phyloP scores from a whole-genome alignment of 2,113 vertebrate genomes.

The Ptilonorhynchus violaceus region DNA sequence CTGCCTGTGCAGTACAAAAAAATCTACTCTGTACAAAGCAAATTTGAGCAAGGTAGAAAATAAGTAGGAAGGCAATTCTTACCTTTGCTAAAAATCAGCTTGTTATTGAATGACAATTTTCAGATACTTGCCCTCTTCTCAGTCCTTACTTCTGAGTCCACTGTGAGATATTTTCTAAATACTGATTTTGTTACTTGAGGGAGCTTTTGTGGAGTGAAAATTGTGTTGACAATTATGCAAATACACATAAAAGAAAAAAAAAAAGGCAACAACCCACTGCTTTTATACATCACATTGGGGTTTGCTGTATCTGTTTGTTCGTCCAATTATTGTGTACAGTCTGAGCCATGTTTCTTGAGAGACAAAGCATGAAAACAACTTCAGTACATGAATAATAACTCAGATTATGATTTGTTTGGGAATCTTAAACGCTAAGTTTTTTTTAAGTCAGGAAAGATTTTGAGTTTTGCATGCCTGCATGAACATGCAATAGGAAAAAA shows the following conservation, averaged over 20 bases:
- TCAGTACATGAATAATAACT: not conserved
- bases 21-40: not conserved
- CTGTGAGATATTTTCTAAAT: not conserved
- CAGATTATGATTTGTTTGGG: not conserved
- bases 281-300: not conserved
- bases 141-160: not conserved
- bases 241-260: not conserved
- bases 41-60: not conserved
- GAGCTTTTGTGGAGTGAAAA: not conserved
- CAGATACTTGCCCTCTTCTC: not conserved
- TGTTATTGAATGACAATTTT: not conserved
- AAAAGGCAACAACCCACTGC: not conserved
- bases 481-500: not conserved
- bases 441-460: not conserved
- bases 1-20: not conserved
- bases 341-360: not conserved
- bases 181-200: not conserved
- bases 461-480: not conserved
- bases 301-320: not conserved
- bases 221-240: not conserved
- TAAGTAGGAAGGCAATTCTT: not conserved
- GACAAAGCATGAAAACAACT: not conserved
- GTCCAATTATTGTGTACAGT: not conserved
- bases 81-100: not conserved
- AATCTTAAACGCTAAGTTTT: not conserved